phyloP scores from a whole-genome alignment of 2,888 invertebrate genomes.

The Leucoptera coffeella region DNA sequence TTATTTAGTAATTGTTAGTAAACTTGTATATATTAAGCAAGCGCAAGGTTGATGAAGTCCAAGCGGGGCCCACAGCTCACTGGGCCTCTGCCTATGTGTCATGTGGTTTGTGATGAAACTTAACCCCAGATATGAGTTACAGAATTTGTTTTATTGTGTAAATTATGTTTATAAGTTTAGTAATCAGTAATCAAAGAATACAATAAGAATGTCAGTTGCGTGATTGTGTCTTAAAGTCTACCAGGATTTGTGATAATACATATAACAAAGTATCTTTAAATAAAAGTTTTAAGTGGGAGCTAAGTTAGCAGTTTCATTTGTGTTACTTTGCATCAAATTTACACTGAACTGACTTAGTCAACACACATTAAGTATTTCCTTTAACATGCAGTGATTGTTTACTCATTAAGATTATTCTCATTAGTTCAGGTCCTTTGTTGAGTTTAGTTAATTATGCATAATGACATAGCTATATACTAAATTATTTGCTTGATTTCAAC shows the following conservation, averaged over 20 bases:
- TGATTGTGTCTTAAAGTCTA: slow-evolving; percentile 66
- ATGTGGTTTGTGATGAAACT: slow-evolving; percentile 38
- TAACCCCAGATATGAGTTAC: slow-evolving; percentile 45
- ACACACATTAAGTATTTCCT: no score
- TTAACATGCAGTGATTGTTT: no score
- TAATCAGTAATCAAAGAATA: slow-evolving; percentile 47
- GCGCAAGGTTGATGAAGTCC: slow-evolving; percentile 37
- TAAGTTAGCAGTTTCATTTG: slow-evolving; percentile 50
- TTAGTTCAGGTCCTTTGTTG: no score
- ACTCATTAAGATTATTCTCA: no score
- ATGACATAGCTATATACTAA: no score
- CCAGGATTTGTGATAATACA: slow-evolving; percentile 71
- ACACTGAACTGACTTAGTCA: no score
- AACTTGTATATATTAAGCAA: slow-evolving; percentile 47
- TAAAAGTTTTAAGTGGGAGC: slow-evolving; percentile 56
- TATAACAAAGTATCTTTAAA: slow-evolving; percentile 60
- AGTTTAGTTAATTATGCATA: no score
- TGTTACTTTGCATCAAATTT: no score
- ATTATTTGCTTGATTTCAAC: no score
- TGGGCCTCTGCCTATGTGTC: no score
- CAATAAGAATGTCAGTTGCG: slow-evolving; percentile 54
- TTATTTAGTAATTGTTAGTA: slow-evolving; percentile 29
- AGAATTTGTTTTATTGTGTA: slow-evolving; percentile 50
- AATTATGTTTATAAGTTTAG: slow-evolving; percentile 51
- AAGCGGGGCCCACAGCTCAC: no score